A percentile compares a stretch with the other conserved stretches of the same genome.
phyloP scores from a whole-genome alignment of 1,140 invertebrate genomes.

The Lucilia cuprina region DNA sequence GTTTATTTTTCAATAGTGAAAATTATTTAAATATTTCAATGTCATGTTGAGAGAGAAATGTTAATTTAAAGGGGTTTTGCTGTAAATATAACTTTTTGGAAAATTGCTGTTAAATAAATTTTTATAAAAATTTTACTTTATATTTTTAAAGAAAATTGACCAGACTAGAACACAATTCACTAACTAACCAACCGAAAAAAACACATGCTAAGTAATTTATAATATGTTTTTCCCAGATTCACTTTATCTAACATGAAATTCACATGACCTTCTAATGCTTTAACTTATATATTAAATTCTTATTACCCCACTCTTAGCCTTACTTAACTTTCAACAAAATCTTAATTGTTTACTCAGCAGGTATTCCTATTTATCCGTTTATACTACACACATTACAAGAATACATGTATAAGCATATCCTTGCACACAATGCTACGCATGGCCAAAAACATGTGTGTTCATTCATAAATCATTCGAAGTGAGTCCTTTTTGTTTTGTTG shows the following conservation, averaged over 20 bases:
- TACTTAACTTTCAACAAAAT: background rate
- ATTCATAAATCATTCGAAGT: slow-evolving; percentile 15
- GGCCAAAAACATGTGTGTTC: background rate
- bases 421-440: background rate
- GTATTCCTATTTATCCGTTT: background rate
- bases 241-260: too few relatives aligned
- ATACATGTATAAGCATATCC: background rate
- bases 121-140: background rate
- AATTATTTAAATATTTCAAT: too few relatives aligned
- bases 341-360: slow-evolving; percentile 30
- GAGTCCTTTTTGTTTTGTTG: background rate
- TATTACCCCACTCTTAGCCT: background rate
- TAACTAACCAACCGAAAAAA: too few relatives aligned
- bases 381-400: background rate
- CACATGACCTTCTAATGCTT: background rate
- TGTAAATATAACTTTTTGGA: too few relatives aligned
- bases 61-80: background rate
- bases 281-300: background rate
- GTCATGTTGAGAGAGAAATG: too few relatives aligned
- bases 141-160: too few relatives aligned
- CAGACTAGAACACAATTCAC: too few relatives aligned
- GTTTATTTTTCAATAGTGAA: background rate
- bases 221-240: too few relatives aligned
- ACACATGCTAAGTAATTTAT: too few relatives aligned
- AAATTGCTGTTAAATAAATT: background rate